Conservation (phyloP, 1,140 invertebrate species). For the Calephelis nemesis region DNA sequence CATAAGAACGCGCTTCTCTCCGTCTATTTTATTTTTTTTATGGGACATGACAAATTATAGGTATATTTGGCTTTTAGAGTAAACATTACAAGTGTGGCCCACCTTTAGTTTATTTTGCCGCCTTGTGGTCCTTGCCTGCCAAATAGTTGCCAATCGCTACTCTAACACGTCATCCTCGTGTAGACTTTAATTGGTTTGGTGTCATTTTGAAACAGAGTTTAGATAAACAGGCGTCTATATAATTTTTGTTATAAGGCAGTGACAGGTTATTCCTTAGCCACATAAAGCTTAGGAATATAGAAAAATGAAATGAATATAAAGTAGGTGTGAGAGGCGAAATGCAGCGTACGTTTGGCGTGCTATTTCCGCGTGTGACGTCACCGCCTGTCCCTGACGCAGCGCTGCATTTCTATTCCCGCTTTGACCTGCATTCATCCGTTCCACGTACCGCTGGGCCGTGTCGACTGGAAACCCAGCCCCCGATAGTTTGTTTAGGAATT, state of each 20-base stretch:
- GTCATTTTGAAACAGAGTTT: no score
- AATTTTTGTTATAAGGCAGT: neutral
- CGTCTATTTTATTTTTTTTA: no score
- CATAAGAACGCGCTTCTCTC: no score
- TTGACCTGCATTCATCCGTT: constrained; percentile 34
- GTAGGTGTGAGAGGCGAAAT: constrained; percentile 28
- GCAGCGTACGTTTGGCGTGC: constrained; percentile 26
- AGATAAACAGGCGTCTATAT: no score
- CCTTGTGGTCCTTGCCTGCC: no score
- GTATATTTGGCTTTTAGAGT: no score
- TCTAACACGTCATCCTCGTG: no score
- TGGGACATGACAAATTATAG: no score
- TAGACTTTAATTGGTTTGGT: no score
- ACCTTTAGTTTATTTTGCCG: no score
- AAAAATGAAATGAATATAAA: constrained; percentile 31
- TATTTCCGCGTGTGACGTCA: constrained; percentile 38
- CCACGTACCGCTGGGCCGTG: constrained; percentile 20
- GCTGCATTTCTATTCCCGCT: constrained; percentile 32
- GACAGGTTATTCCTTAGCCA: neutral
- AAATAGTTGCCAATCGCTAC: no score
- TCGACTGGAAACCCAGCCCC: constrained; percentile 33
- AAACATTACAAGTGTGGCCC: no score
- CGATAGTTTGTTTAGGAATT: constrained; percentile 27
- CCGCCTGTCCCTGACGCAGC: constrained; percentile 25
- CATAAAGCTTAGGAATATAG: constrained; percentile 11